Percentiles rank a stretch among this genome's conserved stretches.
Conservation (phyloP, 2,797 vertebrate genomes). For the Sebastes cheni region DNA sequence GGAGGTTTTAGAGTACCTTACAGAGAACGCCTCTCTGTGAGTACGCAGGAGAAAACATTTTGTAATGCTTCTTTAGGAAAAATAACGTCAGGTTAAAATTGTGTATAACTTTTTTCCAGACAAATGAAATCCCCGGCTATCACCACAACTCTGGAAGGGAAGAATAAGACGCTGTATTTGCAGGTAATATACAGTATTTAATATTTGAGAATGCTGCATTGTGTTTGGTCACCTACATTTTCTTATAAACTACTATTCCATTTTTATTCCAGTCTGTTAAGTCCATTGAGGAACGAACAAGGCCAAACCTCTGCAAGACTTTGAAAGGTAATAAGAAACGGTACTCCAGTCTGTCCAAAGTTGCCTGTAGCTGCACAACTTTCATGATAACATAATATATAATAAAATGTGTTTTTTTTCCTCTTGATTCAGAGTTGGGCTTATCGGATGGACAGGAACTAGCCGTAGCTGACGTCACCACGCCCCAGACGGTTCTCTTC, state of each 20-base stretch:
- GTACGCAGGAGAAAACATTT: slow-evolving; percentile 57
- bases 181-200: slow-evolving; percentile 84
- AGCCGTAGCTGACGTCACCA: slow-evolving; percentile 95
- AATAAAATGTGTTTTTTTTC: not conserved
- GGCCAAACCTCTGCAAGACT: slow-evolving; percentile 97
- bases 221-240: not conserved
- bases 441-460: slow-evolving; percentile 96
- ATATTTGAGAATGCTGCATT: not conserved
- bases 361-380: not conserved
- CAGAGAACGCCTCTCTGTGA: slow-evolving; percentile 93
- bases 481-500: slow-evolving; percentile 96
- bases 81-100: not conserved
- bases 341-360: not conserved
- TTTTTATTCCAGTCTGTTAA: slow-evolving; percentile 87
- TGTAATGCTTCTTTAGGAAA: not conserved
- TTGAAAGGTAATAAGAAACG: slow-evolving; percentile 87
- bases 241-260: not conserved
- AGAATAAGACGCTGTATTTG: slow-evolving; percentile 97
- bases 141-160: slow-evolving; percentile 95
- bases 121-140: slow-evolving; percentile 99
- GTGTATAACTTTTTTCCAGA: slow-evolving; percentile 70
- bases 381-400: not conserved
- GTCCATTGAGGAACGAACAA: slow-evolving; percentile 96
- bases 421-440: slow-evolving; percentile 86
- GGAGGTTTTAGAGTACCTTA: slow-evolving; percentile 95